Percentiles rank a stretch among this genome's conserved stretches.
Conservation (phyloP, 2,797 vertebrate genomes). For the Phoeniculus purpureus region DNA sequence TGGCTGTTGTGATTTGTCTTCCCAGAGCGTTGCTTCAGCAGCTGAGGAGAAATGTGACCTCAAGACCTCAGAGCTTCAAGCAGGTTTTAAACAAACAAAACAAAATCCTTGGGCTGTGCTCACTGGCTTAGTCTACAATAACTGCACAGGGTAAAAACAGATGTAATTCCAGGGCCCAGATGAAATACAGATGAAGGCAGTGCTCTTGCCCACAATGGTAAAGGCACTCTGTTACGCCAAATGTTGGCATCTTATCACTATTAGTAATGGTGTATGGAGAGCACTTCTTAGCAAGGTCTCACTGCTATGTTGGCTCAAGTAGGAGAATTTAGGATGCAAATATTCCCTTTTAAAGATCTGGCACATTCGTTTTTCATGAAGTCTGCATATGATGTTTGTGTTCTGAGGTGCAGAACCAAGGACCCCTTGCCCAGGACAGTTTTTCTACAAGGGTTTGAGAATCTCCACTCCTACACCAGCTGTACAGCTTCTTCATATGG, state of each 20-base stretch:
- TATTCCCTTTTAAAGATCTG: not conserved
- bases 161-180: not conserved
- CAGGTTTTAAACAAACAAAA: not conserved
- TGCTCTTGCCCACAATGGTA: not conserved
- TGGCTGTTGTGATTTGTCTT: not conserved
- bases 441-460: not conserved
- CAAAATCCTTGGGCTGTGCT: not conserved
- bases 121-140: not conserved
- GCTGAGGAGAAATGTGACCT: conserved; percentile 13
- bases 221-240: not conserved
- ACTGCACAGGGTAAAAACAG: not conserved
- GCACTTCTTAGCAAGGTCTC: not conserved
- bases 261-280: not conserved
- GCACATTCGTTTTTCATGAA: not conserved
- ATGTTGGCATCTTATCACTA: not conserved
- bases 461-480: not conserved
- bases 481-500: not conserved
- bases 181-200: not conserved
- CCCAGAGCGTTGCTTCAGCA: not conserved
- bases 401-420: not conserved
- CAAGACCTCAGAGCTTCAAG: not conserved
- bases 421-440: not conserved
- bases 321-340: not conserved
- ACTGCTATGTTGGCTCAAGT: not conserved
- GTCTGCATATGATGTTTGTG: not conserved